Evolutionary conservation across 2,888 invertebrate genomes (phyloP).

Genomic region (Pammene fasciana): DNA sequence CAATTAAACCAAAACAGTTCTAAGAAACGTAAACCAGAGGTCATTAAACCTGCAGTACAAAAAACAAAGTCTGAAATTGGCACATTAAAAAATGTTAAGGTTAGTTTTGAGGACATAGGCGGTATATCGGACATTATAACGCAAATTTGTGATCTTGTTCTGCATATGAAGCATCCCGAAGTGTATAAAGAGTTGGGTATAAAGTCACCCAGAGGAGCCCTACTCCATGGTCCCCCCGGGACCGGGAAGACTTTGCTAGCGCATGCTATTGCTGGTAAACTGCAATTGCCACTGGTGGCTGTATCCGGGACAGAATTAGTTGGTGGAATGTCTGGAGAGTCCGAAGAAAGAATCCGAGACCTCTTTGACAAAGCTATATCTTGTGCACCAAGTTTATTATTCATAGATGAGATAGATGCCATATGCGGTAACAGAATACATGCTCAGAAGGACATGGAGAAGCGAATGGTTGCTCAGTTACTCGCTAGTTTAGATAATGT

Average conservation of each 20-base stretch:
- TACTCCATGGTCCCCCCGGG: conserved; percentile 98
- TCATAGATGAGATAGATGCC: conserved; percentile 99
- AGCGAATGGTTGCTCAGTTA: conserved; percentile 96
- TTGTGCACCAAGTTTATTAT: conserved; percentile 91
- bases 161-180: conserved; percentile 95
- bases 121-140: conserved; percentile 90
- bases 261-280: conserved; percentile 92
- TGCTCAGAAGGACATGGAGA: conserved; percentile 97
- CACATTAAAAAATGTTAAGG: conserved; percentile 69
- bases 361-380: conserved; percentile 93
- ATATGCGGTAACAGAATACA: conserved; percentile 95
- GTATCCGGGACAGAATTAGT: conserved; percentile 96
- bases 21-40: conserved; percentile 72
- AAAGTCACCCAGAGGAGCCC: conserved; percentile 93
- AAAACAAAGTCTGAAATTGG: conserved; percentile 70
- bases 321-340: conserved; percentile 97
- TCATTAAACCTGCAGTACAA: conserved; percentile 54
- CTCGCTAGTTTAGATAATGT: conserved; percentile 94
- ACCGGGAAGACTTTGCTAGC: conserved; percentile 95
- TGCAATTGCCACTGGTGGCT: conserved; percentile 92
- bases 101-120: conserved; percentile 90
- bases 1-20: conserved; percentile 60
- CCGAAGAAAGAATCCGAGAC: conserved; percentile 95
- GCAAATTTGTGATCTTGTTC: conserved; percentile 88
- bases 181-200: conserved; percentile 93